Base-by-base conservation (phyloP, 2,113 vertebrate species). In the Chlorodrepanis virens region DNA sequence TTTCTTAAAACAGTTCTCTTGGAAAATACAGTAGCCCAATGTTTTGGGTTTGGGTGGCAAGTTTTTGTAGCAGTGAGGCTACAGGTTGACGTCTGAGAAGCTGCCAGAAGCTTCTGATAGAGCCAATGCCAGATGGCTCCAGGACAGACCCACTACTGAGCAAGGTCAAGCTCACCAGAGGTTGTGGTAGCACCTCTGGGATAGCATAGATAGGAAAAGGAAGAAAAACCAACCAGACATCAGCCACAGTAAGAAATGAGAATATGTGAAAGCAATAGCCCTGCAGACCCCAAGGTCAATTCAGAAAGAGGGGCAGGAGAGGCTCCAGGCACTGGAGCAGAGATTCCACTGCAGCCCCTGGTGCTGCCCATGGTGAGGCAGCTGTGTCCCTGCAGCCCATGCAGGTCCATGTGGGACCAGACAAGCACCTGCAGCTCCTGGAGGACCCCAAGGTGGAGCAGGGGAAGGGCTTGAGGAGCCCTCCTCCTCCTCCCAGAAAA, bases 241-340 rank as follows among this genome's bases (percentile, higher is more conserved):
- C 49, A 47, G 29, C 6, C 53, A 78, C 8, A 23, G 20, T 29
- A 21, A 37, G 29, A 68, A 37, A 61, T 33, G 19, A 59, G n/a
- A 53, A 42, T 6, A 37, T 37, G 12, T 47, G n/a, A 47, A 23
- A 59, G n/a, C 21, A 86, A 18, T 23, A 63, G 2, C 27, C 5
- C 19, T 75, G 44, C n/a, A 76, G 50, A 65, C 4, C 18, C 21
- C 44, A 24, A 27, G 23, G 16, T 17, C 52, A 67, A 3, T 17
- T 6, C 25, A 87, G 69, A 39, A 61, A 5, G 27, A 49, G 27
- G 22, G 29, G 17, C 16, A 82, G 50, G 23, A 71, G 8, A 2
- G 54, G 17, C 10, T 54, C 1, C 52, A 39, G n/a, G 14, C 0
- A 0, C 20, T 3, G 16, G 35, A 54, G 17, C 35, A 60, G 49